phyloP scores from a whole-genome alignment of 2,797 vertebrate genomes.

The Anableps anableps region DNA sequence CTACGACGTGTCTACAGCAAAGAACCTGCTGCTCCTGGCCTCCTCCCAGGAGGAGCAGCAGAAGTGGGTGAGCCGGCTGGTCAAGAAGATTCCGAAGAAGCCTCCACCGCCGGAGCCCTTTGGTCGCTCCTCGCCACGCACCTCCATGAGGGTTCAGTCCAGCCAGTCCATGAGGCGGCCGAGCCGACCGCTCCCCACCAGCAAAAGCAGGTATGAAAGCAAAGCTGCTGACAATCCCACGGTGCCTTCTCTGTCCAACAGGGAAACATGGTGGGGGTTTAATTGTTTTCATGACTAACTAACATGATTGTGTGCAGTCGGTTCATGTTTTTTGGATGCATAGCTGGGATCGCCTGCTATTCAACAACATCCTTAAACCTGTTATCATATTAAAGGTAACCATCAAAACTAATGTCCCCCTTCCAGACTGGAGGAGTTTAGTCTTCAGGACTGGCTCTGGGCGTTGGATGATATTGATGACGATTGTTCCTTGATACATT shows the following conservation, averaged over 20 bases:
- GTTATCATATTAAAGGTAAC: neutral
- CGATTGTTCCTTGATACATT: slow-evolving; percentile 91
- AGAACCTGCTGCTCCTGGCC: slow-evolving; percentile 96
- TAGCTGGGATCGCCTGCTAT: neutral
- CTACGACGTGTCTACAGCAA: slow-evolving; percentile 96
- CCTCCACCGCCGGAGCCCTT: slow-evolving; percentile 91
- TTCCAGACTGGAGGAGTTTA: slow-evolving; percentile 93
- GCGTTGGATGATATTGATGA: slow-evolving; percentile 95
- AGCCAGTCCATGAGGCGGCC: slow-evolving; percentile 95
- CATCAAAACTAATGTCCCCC: slow-evolving; percentile 78
- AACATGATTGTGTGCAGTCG: neutral
- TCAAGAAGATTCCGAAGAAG: slow-evolving; percentile 99
- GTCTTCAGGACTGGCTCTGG: slow-evolving; percentile 97
- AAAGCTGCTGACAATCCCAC: no score
- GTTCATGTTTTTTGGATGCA: neutral
- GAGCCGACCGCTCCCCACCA: slow-evolving; percentile 93
- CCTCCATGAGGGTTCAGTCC: slow-evolving; percentile 94
- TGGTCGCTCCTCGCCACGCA: slow-evolving; percentile 93
- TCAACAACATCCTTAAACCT: neutral
- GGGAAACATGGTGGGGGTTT: neutral
- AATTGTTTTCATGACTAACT: neutral
- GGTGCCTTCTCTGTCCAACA: neutral
- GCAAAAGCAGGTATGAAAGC: slow-evolving; percentile 91
- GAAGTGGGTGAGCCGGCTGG: slow-evolving; percentile 96
- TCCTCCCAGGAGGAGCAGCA: slow-evolving; percentile 96